Conservation (phyloP, 2,797 vertebrate genomes). For the Oryzias dopingdopingensis region DNA sequence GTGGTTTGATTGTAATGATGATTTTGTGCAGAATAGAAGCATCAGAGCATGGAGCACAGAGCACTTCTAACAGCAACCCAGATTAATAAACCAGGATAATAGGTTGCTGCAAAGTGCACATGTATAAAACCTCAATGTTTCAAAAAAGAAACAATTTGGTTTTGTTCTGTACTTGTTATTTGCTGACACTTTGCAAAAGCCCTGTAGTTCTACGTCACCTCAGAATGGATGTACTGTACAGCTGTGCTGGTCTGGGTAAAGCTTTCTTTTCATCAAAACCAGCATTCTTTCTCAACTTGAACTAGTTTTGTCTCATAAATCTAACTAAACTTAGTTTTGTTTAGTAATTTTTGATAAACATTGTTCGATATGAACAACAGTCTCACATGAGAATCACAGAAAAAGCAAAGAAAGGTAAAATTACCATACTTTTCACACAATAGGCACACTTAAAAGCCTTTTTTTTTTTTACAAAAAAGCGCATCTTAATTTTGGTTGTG, state of each 20-base stretch:
- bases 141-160: background rate
- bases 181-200: background rate
- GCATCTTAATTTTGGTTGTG: too few relatives aligned
- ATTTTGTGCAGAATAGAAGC: slow-evolving; percentile 50
- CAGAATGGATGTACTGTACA: background rate
- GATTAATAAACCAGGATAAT: slow-evolving; percentile 5
- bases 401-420: background rate
- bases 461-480: too few relatives aligned
- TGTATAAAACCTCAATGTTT: slow-evolving; percentile 2
- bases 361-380: background rate
- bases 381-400: background rate
- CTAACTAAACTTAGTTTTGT: background rate
- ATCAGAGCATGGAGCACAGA: slow-evolving; percentile 14
- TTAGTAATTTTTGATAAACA: too few relatives aligned
- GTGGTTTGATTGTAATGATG: slow-evolving; percentile 56
- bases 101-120: slow-evolving; percentile 3
- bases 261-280: background rate
- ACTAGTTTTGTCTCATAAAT: background rate
- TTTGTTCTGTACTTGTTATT: background rate
- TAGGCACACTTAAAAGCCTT: too few relatives aligned
- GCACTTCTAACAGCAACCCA: slow-evolving; percentile 18
- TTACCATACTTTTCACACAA: too few relatives aligned
- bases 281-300: background rate
- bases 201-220: background rate
- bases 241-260: background rate